phyloP scores from a whole-genome alignment of 2,888 invertebrate species.

The Margaritifera margaritifera region DNA sequence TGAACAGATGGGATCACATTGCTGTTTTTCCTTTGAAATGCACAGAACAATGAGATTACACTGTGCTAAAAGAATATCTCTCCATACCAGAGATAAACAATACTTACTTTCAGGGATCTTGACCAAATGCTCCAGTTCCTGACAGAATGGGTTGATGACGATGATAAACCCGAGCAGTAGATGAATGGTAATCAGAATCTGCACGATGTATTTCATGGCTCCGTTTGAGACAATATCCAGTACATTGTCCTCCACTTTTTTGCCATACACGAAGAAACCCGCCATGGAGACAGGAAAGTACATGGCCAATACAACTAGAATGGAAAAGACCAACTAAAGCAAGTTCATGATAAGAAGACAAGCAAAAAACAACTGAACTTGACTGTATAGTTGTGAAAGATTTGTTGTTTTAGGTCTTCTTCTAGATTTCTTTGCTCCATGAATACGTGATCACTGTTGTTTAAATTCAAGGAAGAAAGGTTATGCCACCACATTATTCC shows the following conservation, averaged over 20 bases:
- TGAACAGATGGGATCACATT: too few species aligned
- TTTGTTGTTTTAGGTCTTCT: too few species aligned
- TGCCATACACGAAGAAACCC: slow-evolving; percentile 81
- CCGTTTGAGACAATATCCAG: slow-evolving; percentile 80
- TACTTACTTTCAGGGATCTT: slow-evolving; percentile 82
- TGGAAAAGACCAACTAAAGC: slow-evolving; percentile 1
- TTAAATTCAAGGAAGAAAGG: too few species aligned
- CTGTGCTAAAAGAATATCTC: not conserved
- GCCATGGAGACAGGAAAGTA: slow-evolving; percentile 82
- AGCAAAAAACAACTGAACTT: too few species aligned
- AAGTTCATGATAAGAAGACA: not conserved
- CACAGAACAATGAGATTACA: too few species aligned
- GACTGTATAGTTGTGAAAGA: too few species aligned
- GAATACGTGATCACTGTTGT: too few species aligned
- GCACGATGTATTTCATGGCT: slow-evolving; percentile 77
- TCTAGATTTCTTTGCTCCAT: too few species aligned
- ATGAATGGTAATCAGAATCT: slow-evolving; percentile 80
- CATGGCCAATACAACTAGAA: slow-evolving; percentile 76
- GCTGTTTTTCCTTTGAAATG: too few species aligned
- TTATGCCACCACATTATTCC: too few species aligned
- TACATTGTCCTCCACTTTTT: slow-evolving; percentile 82
- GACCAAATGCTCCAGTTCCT: slow-evolving; percentile 86
- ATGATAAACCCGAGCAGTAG: slow-evolving; percentile 81
- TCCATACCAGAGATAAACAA: not conserved
- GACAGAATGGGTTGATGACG: slow-evolving; percentile 82